Conservation (phyloP, 2,888 invertebrate genomes). For the Stratiomys singularior region DNA sequence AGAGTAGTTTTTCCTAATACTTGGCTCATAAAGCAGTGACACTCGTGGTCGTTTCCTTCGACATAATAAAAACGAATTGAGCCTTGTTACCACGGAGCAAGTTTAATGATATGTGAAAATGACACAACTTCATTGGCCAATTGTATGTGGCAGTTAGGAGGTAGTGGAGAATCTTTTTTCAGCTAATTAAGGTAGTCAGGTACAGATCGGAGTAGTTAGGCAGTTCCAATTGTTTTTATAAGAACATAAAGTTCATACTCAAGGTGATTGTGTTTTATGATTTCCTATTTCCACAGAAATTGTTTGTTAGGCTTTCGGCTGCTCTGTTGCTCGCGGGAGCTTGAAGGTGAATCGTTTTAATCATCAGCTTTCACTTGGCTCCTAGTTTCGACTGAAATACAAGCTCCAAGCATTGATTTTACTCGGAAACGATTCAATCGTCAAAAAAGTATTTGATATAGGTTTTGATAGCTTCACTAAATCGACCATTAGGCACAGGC, state of each 20-base stretch:
- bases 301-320: not conserved
- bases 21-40: slow-evolving; percentile 15
- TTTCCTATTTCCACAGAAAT: not conserved
- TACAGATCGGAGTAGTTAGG: not conserved
- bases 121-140: not conserved
- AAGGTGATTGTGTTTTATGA: not conserved
- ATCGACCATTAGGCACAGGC: not conserved
- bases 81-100: not conserved
- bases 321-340: too few species aligned
- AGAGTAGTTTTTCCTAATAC: slow-evolving; percentile 28
- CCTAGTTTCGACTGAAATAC: not conserved
- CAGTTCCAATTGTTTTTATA: not conserved
- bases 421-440: not conserved
- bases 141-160: not conserved
- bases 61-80: slow-evolving; percentile 19
- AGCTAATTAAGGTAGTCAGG: not conserved
- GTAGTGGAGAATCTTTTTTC: not conserved
- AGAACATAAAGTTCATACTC: not conserved
- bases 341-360: not conserved
- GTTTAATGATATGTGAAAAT: slow-evolving; percentile 9
- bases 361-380: not conserved
- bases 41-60: slow-evolving; percentile 1
- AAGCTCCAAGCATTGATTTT: not conserved
- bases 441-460: not conserved
- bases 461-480: not conserved